Conservation (phyloP, 1,140 invertebrate species). For the Brachionus paranguensis region DNA sequence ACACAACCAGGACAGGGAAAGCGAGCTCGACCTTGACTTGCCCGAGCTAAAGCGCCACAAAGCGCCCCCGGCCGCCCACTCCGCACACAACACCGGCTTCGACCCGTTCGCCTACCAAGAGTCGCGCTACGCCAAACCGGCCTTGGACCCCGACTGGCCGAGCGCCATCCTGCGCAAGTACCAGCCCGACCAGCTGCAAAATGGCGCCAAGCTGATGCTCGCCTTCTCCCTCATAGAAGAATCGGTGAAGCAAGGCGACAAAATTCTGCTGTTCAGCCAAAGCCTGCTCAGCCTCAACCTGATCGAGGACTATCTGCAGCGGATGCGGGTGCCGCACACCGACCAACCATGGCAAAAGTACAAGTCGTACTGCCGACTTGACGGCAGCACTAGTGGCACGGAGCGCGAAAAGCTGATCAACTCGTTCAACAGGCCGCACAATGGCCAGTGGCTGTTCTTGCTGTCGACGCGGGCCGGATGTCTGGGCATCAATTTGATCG, state of each 20-base stretch:
- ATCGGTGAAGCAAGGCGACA: slow-evolving; percentile 75
- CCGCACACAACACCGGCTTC: background rate
- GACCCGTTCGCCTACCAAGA: slow-evolving; percentile 24
- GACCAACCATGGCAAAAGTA: slow-evolving; percentile 73
- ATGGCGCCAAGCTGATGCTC: slow-evolving; percentile 88
- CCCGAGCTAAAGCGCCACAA: slow-evolving; percentile 35
- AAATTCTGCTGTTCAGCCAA: slow-evolving; percentile 91
- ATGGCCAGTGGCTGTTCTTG: slow-evolving; percentile 73
- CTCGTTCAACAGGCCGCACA: slow-evolving; percentile 76
- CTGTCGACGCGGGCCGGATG: slow-evolving; percentile 95
- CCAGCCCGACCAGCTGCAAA: slow-evolving; percentile 76
- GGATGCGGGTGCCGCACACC: slow-evolving; percentile 68
- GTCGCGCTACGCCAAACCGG: background rate
- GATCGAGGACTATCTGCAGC: slow-evolving; percentile 88
- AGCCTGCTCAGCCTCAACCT: slow-evolving; percentile 89
- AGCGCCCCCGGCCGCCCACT: slow-evolving; percentile 41
- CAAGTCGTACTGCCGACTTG: slow-evolving; percentile 60
- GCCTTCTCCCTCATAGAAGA: slow-evolving; percentile 87
- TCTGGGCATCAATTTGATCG: slow-evolving; percentile 87
- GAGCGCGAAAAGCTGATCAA: slow-evolving; percentile 94
- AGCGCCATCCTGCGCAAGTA: slow-evolving; percentile 78
- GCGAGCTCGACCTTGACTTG: slow-evolving; percentile 62
- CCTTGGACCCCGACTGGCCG: slow-evolving; percentile 59
- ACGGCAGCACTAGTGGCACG: slow-evolving; percentile 85
- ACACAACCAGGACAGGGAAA: slow-evolving; percentile 71